Conservation (phyloP, 1,140 invertebrate genomes). For the Papilio xuthus region DNA sequence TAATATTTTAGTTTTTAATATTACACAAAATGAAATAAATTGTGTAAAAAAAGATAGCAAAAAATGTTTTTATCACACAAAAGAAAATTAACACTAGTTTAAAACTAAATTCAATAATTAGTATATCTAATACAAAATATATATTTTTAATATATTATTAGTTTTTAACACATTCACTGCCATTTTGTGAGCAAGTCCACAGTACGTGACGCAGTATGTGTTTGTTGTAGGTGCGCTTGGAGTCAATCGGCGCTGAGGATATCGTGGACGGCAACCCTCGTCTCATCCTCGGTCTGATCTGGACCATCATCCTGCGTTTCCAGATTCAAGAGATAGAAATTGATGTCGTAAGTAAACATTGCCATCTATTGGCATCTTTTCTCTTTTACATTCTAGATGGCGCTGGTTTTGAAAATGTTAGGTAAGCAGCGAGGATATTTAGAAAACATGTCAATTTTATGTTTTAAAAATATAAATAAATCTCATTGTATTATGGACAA, state of each 20-base stretch:
- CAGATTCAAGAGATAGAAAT: conserved; percentile 99
- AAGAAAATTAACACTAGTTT: too few species aligned
- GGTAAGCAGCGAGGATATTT: too few species aligned
- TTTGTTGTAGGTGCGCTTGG: conserved; percentile 90
- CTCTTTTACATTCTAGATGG: not conserved
- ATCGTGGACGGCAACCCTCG: conserved; percentile 98
- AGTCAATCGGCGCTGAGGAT: conserved; percentile 99
- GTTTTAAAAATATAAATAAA: too few species aligned
- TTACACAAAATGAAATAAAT: too few species aligned
- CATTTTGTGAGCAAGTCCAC: not conserved
- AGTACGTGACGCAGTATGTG: not conserved
- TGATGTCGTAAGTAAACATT: conserved; percentile 89
- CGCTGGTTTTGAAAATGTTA: not conserved
- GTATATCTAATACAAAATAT: too few species aligned
- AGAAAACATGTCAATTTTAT: too few species aligned
- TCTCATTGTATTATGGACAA: too few species aligned
- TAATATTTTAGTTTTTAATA: too few species aligned
- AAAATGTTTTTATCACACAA: too few species aligned
- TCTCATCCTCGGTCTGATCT: conserved; percentile 98
- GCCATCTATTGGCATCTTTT: not conserved
- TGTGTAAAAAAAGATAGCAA: too few species aligned
- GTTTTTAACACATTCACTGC: not conserved
- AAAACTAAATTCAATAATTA: too few species aligned
- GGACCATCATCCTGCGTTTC: conserved; percentile 98
- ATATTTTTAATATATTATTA: too few species aligned